phyloP scores from a whole-genome alignment of 2,888 invertebrate species.

The Acanthacorydalis orientalis region DNA sequence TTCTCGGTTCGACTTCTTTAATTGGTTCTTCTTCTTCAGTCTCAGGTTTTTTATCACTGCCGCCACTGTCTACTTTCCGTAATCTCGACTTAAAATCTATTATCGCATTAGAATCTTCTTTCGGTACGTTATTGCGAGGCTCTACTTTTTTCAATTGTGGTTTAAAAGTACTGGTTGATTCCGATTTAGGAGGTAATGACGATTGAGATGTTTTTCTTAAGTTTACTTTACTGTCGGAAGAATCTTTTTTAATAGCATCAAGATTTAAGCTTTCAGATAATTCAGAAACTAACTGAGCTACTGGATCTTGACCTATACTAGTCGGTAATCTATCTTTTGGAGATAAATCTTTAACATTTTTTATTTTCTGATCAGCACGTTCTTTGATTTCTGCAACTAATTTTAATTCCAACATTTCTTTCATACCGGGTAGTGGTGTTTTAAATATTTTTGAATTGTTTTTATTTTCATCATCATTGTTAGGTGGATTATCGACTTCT shows the following conservation, averaged over 20 bases:
- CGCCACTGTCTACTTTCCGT: constrained; percentile 57
- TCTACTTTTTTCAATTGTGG: constrained; percentile 62
- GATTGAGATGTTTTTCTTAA: constrained; percentile 26
- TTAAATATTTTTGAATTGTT: constrained; percentile 24
- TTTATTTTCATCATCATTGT: constrained; percentile 24
- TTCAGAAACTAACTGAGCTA: constrained; percentile 65
- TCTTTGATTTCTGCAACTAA: constrained; percentile 73
- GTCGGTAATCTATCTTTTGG: constrained; percentile 19
- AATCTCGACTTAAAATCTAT: constrained; percentile 73
- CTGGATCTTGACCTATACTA: constrained; percentile 49
- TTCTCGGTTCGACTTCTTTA: constrained; percentile 8
- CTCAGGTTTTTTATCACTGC: constrained; percentile 22
- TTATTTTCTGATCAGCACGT: constrained; percentile 47
- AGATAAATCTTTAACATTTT: constrained; percentile 33
- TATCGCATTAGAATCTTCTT: constrained; percentile 39
- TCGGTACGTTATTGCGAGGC: constrained; percentile 31
- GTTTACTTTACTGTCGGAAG: constrained; percentile 31
- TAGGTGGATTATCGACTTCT: neutral
- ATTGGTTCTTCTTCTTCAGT: constrained; percentile 17
- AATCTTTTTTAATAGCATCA: constrained; percentile 24
- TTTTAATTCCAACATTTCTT: constrained; percentile 68
- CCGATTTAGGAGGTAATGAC: constrained; percentile 14
- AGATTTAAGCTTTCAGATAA: constrained; percentile 69
- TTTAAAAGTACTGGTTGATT: constrained; percentile 35
- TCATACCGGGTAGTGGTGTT: constrained; percentile 41